A percentile compares a stretch with the other conserved stretches of the same genome.
These are phyloP conservation scores for Henricia sp. DNA, from an alignment of 53 echinoderm and acorn worm genomes.

Conservation along the genomic window DNA sequence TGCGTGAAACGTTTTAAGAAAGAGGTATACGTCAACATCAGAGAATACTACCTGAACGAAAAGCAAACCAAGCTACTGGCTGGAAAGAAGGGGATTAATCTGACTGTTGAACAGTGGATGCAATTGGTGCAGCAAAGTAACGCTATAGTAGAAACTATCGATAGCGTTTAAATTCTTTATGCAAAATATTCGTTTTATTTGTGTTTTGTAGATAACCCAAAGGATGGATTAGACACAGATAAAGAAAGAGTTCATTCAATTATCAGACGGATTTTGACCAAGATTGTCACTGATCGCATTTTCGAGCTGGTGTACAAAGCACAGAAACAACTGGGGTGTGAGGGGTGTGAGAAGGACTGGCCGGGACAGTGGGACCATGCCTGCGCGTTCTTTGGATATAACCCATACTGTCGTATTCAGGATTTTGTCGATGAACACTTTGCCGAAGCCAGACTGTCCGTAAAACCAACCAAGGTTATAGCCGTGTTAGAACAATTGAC, in stretches of 20 bases:
- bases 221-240: too few relatives aligned
- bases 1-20: conserved; percentile 15
- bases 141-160: neutral
- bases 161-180: neutral
- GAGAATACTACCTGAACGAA: conserved; percentile 14
- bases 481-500: too few relatives aligned
- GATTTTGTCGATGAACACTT: neutral
- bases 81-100: conserved; percentile 36
- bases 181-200: neutral
- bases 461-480: neutral
- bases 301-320: neutral
- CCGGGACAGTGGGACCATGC: conserved; percentile 26
- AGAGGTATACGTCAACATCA: neutral
- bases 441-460: neutral
- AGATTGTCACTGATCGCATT: neutral
- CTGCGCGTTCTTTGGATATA: neutral
- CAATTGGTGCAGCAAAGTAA: neutral
- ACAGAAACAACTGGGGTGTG: conserved; percentile 20
- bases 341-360: conserved; percentile 44
- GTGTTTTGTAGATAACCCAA: too few relatives aligned
- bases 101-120: conserved; percentile 24
- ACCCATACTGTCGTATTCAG: neutral
- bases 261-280: conserved; percentile 7
- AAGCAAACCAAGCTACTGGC: conserved; percentile 19
- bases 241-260: too few relatives aligned